phyloP scores from a whole-genome alignment of 2,797 vertebrate genomes.

The Cercopithecus mitis region DNA sequence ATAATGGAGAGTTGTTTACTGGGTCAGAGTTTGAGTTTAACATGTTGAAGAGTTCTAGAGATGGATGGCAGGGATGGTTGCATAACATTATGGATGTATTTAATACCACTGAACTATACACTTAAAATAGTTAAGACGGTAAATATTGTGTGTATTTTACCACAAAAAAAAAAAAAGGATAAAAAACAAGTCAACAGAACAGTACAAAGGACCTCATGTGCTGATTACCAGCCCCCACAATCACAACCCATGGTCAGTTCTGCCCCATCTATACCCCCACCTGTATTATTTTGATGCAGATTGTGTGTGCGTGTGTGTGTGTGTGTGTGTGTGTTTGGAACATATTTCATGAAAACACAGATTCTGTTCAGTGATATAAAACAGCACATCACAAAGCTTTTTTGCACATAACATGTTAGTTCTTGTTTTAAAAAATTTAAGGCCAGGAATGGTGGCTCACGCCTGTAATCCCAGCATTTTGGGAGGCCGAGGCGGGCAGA shows the following conservation, averaged over 20 bases:
- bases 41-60: not conserved
- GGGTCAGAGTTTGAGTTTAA: not conserved
- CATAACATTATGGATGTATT: not conserved
- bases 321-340: no score
- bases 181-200: not conserved
- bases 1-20: not conserved
- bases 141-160: not conserved
- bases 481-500: no score
- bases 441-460: accelerated
- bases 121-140: not conserved
- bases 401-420: no score
- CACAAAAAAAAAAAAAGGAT: not conserved
- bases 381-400: no score
- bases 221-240: no score
- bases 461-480: no score
- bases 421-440: no score
- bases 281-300: not conserved
- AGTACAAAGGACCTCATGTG: not conserved
- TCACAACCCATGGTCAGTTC: not conserved
- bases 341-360: no score
- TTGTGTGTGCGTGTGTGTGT: not conserved
- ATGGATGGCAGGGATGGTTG: not conserved
- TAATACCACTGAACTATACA: not conserved
- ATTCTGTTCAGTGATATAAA: no score
- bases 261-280: not conserved